Evolutionary conservation across 2,888 invertebrate genomes (phyloP).

Genomic region (Agriopis leucophaearia): DNA sequence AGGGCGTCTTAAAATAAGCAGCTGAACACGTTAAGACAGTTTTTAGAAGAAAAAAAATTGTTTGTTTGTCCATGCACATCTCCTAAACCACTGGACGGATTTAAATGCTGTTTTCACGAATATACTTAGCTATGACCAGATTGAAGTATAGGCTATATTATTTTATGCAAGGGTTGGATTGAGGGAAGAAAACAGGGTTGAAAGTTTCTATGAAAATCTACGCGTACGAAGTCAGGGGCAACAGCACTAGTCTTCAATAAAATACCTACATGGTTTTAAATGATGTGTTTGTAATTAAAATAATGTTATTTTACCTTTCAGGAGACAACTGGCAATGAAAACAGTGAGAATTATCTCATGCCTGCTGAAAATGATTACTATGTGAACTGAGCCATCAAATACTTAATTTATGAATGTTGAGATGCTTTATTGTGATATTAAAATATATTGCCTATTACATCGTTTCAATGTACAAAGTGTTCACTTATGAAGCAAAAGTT

Average conservation of each 20-base stretch:
- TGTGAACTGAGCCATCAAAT: slow-evolving; percentile 27
- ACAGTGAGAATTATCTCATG: slow-evolving; percentile 45
- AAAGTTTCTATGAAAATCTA: too few relatives aligned
- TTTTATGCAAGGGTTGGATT: too few relatives aligned
- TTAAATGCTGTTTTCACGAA: too few relatives aligned
- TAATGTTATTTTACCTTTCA: slow-evolving; percentile 33
- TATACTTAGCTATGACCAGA: too few relatives aligned
- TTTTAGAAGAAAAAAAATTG: too few relatives aligned
- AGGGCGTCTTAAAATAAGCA: too few relatives aligned
- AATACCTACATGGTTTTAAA: neutral
- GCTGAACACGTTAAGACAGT: too few relatives aligned
- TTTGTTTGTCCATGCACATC: too few relatives aligned
- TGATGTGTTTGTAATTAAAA: slow-evolving; percentile 10
- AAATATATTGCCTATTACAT: neutral
- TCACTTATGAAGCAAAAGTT: neutral
- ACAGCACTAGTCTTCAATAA: neutral
- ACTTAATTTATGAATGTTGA: slow-evolving; percentile 12
- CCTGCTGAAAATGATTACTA: slow-evolving; percentile 47
- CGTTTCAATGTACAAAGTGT: neutral
- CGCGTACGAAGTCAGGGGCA: neutral
- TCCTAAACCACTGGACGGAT: too few relatives aligned
- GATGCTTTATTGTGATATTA: slow-evolving; percentile 18
- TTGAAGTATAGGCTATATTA: too few relatives aligned
- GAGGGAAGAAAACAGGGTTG: too few relatives aligned
- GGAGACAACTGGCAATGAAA: slow-evolving; percentile 48